These are phyloP conservation scores for Oreochromis aureus DNA, from an alignment of 2,113 vertebrate genomes.

Conservation along the genomic window DNA sequence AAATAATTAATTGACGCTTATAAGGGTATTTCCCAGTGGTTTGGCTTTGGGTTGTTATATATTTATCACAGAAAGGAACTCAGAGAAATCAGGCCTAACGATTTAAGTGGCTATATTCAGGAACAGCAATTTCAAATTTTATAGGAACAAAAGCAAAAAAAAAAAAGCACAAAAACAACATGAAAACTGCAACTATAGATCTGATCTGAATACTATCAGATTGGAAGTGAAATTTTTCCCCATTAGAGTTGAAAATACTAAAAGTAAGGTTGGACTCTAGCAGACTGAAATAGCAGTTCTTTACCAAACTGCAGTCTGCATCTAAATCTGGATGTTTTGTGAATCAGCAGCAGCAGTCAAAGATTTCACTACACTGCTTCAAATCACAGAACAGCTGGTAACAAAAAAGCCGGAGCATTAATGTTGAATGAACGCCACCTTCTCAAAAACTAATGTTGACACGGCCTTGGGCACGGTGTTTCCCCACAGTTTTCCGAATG, in stretches of 20 bases:
- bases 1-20: constrained; percentile 14
- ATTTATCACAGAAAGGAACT: neutral
- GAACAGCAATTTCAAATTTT: neutral
- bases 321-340: neutral
- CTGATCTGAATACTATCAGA: neutral
- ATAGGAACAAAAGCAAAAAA: neutral
- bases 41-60: neutral
- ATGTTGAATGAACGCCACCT: neutral
- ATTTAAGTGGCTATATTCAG: neutral
- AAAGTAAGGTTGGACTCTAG: neutral
- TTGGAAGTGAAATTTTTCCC: neutral
- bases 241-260: neutral
- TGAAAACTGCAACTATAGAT: neutral
- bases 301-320: neutral
- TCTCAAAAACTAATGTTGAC: neutral
- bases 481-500: neutral
- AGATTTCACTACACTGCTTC: neutral
- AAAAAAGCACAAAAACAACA: accelerated
- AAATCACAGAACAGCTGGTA: neutral
- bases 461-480: neutral
- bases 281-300: neutral
- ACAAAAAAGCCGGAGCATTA: neutral
- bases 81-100: neutral
- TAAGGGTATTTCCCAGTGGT: neutral
- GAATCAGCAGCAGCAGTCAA: neutral